These are phyloP conservation scores for Octodon degus DNA, from an alignment of 2,113 vertebrate genomes.

Conservation along the genomic window DNA sequence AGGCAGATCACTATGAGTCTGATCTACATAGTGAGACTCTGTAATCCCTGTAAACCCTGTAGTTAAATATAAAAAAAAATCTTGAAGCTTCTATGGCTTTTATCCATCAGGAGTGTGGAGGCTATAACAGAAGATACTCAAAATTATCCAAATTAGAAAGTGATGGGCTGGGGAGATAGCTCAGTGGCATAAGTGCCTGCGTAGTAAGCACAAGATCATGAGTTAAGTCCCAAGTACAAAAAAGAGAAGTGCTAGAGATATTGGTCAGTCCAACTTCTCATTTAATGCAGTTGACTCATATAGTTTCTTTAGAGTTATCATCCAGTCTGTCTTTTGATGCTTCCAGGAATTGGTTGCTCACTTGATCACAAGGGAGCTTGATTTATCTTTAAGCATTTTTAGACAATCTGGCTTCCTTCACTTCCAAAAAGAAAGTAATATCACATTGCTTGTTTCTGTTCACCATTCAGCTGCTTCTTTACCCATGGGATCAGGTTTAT, in stretches of 20 bases:
- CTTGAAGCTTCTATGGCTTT: background rate
- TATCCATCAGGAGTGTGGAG: background rate
- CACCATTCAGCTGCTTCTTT: background rate
- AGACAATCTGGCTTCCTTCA: background rate
- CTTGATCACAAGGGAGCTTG: background rate
- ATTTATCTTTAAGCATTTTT: slow-evolving; percentile 33
- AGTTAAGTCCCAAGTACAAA: no score
- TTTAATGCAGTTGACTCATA: background rate
- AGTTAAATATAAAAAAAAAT: background rate
- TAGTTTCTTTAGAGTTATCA: slow-evolving; percentile 8
- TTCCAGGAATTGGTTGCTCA: background rate
- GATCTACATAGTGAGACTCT: no score
- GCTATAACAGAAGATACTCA: background rate
- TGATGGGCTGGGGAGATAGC: no score
- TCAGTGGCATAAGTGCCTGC: no score
- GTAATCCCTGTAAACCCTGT: no score
- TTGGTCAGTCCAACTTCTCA: background rate
- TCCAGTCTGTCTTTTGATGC: slow-evolving; percentile 2
- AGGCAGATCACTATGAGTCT: no score
- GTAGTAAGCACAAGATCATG: no score
- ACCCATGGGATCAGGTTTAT: background rate
- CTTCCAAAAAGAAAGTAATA: slow-evolving; percentile 12
- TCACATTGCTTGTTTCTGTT: background rate
- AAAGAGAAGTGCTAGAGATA: background rate
- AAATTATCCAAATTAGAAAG: slow-evolving; percentile 46